phyloP scores from a whole-genome alignment of 2,888 invertebrate species.

The Artemia sinica region DNA sequence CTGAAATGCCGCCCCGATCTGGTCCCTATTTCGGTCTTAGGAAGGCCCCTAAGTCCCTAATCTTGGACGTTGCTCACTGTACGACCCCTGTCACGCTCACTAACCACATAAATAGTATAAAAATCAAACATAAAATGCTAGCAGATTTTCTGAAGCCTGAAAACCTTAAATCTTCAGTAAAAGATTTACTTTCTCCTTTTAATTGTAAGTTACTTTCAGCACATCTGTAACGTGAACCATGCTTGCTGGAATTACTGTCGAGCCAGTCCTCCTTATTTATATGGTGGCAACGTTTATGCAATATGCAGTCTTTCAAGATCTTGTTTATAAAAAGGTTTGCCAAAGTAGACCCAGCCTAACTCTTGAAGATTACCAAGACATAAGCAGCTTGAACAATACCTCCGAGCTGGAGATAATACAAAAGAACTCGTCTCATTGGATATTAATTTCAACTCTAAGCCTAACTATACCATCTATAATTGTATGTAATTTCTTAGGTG shows the following conservation, averaged over 20 bases:
- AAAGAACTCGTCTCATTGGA: constrained; percentile 29
- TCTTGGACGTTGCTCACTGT: too few relatives aligned
- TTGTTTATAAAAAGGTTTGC: constrained; percentile 33
- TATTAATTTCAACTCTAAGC: constrained; percentile 28
- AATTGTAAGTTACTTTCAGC: too few relatives aligned
- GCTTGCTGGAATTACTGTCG: constrained; percentile 44
- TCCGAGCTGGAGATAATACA: constrained; percentile 28
- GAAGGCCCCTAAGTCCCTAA: too few relatives aligned
- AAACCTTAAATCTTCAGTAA: too few relatives aligned
- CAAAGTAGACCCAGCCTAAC: constrained; percentile 25
- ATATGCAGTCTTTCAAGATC: constrained; percentile 32
- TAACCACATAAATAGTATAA: too few relatives aligned
- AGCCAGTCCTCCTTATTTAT: constrained; percentile 69
- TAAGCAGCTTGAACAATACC: constrained; percentile 26
- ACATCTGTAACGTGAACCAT: too few relatives aligned
- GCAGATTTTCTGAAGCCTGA: too few relatives aligned
- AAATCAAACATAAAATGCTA: too few relatives aligned
- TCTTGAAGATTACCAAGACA: constrained; percentile 25
- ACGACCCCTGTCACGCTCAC: too few relatives aligned
- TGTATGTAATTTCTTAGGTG: constrained; percentile 28
- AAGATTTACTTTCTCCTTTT: too few relatives aligned
- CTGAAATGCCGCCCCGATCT: too few relatives aligned
- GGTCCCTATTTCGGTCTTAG: too few relatives aligned
- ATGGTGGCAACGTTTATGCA: constrained; percentile 53
- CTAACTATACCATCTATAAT: constrained; percentile 29